Percentiles rank a stretch among this genome's conserved stretches.
Evolutionary conservation across 2,113 vertebrate species (phyloP).

Genomic region (Heterochromis multidens): DNA sequence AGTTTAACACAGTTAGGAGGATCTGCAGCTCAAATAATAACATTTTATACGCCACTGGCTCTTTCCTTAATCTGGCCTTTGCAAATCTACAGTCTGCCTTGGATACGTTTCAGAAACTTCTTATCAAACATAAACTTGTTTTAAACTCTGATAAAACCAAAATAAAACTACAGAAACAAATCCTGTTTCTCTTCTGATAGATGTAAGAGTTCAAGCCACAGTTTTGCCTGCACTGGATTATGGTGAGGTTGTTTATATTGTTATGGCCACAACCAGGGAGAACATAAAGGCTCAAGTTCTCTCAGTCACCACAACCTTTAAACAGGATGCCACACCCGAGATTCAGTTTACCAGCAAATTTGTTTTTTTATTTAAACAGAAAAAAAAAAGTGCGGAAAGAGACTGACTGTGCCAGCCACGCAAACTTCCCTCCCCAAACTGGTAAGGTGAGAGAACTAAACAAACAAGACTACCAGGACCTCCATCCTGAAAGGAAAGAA

Average conservation of each 20-base stretch:
- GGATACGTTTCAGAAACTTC: background rate
- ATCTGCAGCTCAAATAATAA: background rate
- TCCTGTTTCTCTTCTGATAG: background rate
- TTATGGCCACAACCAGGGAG: background rate
- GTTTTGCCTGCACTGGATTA: background rate
- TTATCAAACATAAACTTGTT: background rate
- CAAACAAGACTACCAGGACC: background rate
- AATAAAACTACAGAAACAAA: background rate
- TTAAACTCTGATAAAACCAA: background rate
- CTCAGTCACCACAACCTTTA: rapidly evolving
- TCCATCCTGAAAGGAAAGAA: background rate
- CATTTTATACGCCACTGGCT: background rate
- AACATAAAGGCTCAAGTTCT: background rate
- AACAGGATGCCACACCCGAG: background rate
- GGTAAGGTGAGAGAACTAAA: background rate
- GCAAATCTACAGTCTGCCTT: too few species aligned
- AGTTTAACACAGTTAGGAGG: background rate
- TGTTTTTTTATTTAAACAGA: rapidly evolving
- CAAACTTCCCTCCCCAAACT: rapidly evolving
- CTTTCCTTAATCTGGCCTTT: too few species aligned
- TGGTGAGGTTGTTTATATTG: background rate
- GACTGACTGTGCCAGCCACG: background rate
- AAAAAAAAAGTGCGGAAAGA: background rate
- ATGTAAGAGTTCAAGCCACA: background rate
- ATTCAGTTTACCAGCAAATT: background rate